Base-by-base conservation (phyloP, 2,888 invertebrate species). In the Pristionchus exspectatus region DNA sequence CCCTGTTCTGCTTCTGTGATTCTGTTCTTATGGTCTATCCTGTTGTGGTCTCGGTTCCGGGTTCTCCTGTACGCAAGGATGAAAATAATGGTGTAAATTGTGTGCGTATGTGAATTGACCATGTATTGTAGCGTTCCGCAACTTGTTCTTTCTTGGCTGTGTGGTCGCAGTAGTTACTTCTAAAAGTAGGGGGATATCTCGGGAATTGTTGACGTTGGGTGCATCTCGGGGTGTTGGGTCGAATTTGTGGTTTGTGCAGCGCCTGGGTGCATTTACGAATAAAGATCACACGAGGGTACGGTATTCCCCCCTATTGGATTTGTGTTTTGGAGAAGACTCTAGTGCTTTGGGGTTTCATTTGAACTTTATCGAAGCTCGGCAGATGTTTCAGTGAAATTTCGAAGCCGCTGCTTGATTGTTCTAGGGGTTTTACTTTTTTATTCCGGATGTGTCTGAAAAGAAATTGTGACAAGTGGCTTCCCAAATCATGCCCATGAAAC, bases 141-240 rank as follows among this genome's bases (percentile, higher is more conserved):
- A 63, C 63, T 63, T 24, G 63, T 63, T 63, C 30, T 72, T 72
- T 30, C 33, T 63, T 7, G 30, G 69, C 33, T 30, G 30, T 30
- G 30, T 30, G 30, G 44, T 50, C 44, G 44, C 44, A 50, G 44
- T 14, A 12, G 69, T 72, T 33, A 0, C n/a, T 63, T 63, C 9
- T 10, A 72, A 30, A 72, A 72, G 12, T 72, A 72, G 30, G 69
- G 27, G 33, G 69, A 27, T 27, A 27, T 18, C 30, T 33, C 69
- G 69, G n/a, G 69, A 72, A 30, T 72, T 72, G 69, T 72, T 72
- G 69, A 33, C 69, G 4, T 33, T 72, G 69, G 69, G 69, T 33
- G 69, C 69, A 72, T 30, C 30, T 16, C 16, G 9, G 33, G 69
- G 33, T 27, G 33, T 72, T 72, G 69, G 30, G 30, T 16, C 69